phyloP scores from a whole-genome alignment of 2,113 vertebrate genomes.

The Pogonocichla stellata region DNA sequence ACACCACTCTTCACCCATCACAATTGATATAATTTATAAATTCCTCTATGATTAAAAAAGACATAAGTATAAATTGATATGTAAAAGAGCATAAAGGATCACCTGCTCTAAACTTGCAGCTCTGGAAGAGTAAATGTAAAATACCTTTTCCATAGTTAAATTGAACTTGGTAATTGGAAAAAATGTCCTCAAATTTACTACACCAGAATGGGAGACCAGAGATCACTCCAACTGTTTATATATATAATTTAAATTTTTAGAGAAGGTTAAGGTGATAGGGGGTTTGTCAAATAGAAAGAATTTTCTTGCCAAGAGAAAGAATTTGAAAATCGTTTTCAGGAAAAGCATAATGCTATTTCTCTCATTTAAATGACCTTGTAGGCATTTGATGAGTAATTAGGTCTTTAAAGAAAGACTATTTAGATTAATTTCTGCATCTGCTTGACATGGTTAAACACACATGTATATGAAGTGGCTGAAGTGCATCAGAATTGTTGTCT shows the following conservation, averaged over 20 bases:
- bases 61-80: background rate
- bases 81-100: background rate
- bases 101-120: background rate
- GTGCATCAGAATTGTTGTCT: background rate
- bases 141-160: background rate
- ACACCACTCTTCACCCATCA: background rate
- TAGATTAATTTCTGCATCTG: background rate
- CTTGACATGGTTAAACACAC: background rate
- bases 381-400: background rate
- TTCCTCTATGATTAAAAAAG: background rate
- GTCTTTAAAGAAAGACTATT: background rate
- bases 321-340: background rate
- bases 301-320: background rate
- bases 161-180: background rate
- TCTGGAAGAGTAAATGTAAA: background rate
- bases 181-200: background rate
- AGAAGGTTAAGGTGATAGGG: background rate
- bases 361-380: background rate
- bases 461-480: background rate
- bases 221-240: background rate
- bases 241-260: background rate
- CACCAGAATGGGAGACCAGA: background rate
- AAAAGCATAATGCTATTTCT: background rate
- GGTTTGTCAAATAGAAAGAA: background rate
- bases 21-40: background rate